phyloP scores from a whole-genome alignment of 1,140 invertebrate genomes.

The Triops cancriformis region DNA sequence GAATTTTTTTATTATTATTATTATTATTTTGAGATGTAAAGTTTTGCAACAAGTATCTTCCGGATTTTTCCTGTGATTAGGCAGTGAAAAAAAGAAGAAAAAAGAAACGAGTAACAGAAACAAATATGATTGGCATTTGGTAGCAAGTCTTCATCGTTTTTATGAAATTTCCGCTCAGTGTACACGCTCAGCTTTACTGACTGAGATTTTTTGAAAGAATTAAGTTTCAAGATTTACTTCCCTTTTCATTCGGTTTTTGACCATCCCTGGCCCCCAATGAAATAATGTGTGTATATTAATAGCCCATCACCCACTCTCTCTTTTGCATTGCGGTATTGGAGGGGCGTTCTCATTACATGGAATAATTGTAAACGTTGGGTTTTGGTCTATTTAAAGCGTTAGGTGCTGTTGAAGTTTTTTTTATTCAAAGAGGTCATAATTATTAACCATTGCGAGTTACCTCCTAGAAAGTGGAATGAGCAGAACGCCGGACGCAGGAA shows the following conservation, averaged over 20 bases:
- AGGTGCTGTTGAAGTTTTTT: background rate
- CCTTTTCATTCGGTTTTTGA: background rate
- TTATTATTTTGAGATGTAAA: background rate
- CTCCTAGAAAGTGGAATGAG: too few relatives aligned
- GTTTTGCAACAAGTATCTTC: background rate
- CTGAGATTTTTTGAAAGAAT: background rate
- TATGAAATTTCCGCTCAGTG: background rate
- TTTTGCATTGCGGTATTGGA: slow-evolving; percentile 13
- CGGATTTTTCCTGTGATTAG: background rate
- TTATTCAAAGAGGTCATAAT: too few relatives aligned
- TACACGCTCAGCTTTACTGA: background rate
- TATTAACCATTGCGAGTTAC: too few relatives aligned
- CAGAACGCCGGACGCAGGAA: too few relatives aligned
- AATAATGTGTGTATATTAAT: slow-evolving; percentile 7
- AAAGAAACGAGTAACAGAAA: too few relatives aligned
- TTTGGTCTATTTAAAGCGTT: background rate
- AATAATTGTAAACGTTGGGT: background rate
- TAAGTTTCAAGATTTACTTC: background rate
- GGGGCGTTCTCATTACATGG: slow-evolving; percentile 12
- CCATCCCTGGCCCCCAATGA: background rate
- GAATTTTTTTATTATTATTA: background rate
- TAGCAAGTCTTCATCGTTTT: background rate
- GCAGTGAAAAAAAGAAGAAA: background rate
- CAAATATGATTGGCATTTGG: background rate
- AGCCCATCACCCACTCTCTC: background rate